phyloP scores from a whole-genome alignment of 35 echinoderm and acorn worm genomes.

The Patiria miniata region DNA sequence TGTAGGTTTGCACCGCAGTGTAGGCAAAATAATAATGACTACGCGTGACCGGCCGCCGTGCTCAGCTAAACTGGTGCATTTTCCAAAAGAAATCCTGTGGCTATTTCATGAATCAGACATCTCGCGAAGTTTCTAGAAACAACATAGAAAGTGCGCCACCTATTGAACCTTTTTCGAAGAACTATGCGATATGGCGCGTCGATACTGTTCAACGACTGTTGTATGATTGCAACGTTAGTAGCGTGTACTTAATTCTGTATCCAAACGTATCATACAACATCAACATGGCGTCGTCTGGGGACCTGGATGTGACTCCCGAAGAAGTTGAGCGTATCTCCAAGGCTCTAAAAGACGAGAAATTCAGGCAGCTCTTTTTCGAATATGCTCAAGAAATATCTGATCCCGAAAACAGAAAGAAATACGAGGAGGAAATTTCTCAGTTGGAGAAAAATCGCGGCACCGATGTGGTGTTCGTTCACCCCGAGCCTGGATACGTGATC shows the following conservation, averaged over 20 bases:
- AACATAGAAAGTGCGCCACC: neutral
- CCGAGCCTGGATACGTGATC: conserved; percentile 87
- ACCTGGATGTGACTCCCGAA: conserved; percentile 82
- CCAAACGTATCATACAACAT: neutral
- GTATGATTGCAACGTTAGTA: no score
- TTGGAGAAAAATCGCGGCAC: conserved; percentile 92
- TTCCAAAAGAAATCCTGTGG: no score
- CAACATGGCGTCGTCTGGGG: conserved; percentile 49
- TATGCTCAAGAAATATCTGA: conserved; percentile 96
- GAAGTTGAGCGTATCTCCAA: conserved; percentile 81
- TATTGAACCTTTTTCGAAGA: neutral
- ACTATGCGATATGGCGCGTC: neutral
- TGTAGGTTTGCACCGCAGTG: no score
- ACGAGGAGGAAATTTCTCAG: conserved; percentile 91
- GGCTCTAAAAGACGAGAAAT: conserved; percentile 94
- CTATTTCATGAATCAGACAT: no score
- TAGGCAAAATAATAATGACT: no score
- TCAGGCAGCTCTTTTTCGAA: conserved; percentile 91
- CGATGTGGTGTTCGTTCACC: conserved; percentile 90
- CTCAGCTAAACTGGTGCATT: no score
- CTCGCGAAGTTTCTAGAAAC: conserved; percentile 15
- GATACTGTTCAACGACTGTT: neutral
- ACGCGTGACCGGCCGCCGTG: no score
- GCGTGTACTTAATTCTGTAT: no score
- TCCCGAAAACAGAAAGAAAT: conserved; percentile 94